Base-by-base conservation (phyloP, 2,888 invertebrate genomes). In the Molanna angustata region DNA sequence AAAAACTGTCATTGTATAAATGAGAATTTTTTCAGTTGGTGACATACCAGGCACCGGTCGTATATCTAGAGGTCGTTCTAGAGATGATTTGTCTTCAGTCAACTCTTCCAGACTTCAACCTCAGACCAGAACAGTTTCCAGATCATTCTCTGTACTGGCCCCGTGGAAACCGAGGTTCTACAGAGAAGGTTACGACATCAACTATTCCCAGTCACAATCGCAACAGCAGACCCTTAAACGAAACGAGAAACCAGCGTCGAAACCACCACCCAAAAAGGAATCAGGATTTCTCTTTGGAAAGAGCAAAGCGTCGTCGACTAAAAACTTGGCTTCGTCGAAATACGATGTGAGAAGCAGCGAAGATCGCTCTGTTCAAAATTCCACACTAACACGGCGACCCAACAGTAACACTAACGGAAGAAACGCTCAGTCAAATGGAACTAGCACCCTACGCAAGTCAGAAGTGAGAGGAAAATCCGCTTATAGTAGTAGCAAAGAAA, bases 141-240 rank as follows among this genome's bases (percentile, higher is more conserved):
- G 80, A 19, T 90, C 89, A 56, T 89, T 91, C 63, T 90, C 90
- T 2, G 85, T 91, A 61, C 78, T 90, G 65, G 89, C 91, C 0
- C 91, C 91, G 2, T 91, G 90, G 90, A 85, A 84, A 54, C 90
- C 91, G 2, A 80, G 84, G 59, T 84, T 86, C 64, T 79, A 83
- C 64, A 79, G 78, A 64, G 89, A 89, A 62, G 83, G 82, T 48
- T 82, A 84, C 65, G 89, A 90, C 71, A 86, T 89, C 18, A 88
- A 89, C 66, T 89, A 89, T 70, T 86, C 86, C 11, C 88, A 88
- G 63, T 76, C 80, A 63, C 88, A 88, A 63, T 76, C 80, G 63
- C 75, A 78, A 4, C 64, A 52, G 19, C 27, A 52, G 2, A 49
- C 56, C 3, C 48, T 49, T 4, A 57, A 52, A 22, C 45, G 50